Evolutionary conservation across 2,888 invertebrate species (phyloP), one percentile per base, ranked within the genome.

Genomic region (Pandemis corylana): DNA sequence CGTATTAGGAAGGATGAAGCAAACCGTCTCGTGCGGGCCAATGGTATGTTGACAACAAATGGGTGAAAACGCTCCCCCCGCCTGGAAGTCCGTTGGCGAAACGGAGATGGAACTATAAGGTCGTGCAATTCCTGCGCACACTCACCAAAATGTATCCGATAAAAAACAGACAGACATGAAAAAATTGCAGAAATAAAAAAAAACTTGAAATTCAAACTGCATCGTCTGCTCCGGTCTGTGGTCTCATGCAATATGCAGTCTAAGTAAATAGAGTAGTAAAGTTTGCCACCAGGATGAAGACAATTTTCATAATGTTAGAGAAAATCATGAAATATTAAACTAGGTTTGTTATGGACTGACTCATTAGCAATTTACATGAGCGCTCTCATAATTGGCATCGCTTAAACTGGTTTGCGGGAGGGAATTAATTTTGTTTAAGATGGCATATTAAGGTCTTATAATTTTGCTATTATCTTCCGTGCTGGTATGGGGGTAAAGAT

Each of bases 231-330:
- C 15, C 44, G 28, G 36, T 53, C 51, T 63, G 44, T 56, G 63
- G 56, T 61, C 75, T 78, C 77, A 77, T 79, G 76, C 76, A 79
- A 78, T 77, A 77, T 77, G 79, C 77, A 76, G 75, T 63, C 63
- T 76, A 78, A 62, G 76, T 70, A 76, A 78, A 75, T 77, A 78
- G 75, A 77, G 72, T 70, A 74, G 72, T 20, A 41, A 75, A 72
- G 71, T 71, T 71, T 51, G 51, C 68, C 15, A 56, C 72, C 69
- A n/a, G 63, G 56, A 78, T 46, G 71, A 68, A 67, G 64, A 63
- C 56, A 69, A 66, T 46, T 61, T 76, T 68, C 51, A 72, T 63
- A 77, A 72, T 72, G 65, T 65, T 66, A 64, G 51, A 53, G 66
- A 44, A 76, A 71, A 69, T 72, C 28, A 64, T 73, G 56, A 64